Evolutionary conservation across 35 echinoderm and acorn worm species (phyloP).

Genomic region (Eucidaris tribuloides): DNA sequence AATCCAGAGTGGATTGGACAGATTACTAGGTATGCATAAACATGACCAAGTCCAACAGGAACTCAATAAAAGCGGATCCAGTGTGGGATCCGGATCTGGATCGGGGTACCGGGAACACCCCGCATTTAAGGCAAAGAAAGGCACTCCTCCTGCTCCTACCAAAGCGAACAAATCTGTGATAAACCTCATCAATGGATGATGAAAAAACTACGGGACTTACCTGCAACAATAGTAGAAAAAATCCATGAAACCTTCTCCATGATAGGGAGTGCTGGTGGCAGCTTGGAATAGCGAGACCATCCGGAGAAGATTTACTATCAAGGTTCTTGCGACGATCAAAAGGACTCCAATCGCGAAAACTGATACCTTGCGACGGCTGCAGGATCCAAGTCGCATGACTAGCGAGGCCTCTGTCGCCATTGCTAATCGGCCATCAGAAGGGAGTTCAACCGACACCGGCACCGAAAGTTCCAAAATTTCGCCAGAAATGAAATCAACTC

Average conservation of each 20-base stretch:
- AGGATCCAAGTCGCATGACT: conserved; percentile 80
- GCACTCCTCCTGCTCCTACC: conserved; percentile 73
- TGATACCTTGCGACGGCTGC: conserved; percentile 43
- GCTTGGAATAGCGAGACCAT: conserved; percentile 34
- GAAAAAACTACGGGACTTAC: conserved; percentile 68
- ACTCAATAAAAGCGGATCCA: conserved; percentile 72
- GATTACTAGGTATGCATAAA: conserved; percentile 46
- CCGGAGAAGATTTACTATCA: conserved; percentile 55
- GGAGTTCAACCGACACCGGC: conserved; percentile 9
- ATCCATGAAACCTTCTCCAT: conserved; percentile 87
- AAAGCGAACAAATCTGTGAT: conserved; percentile 71
- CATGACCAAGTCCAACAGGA: conserved; percentile 54
- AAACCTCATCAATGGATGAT: conserved; percentile 43
- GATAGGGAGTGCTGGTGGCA: conserved; percentile 65
- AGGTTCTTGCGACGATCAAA: conserved; percentile 93
- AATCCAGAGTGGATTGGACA: conserved; percentile 69
- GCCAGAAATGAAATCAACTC: neutral
- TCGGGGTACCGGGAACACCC: conserved; percentile 69
- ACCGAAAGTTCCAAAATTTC: conserved; percentile 29
- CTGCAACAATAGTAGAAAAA: conserved; percentile 96
- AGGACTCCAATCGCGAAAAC: conserved; percentile 60
- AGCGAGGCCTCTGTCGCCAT: conserved; percentile 41
- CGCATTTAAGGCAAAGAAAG: conserved; percentile 49
- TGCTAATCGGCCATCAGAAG: neutral
- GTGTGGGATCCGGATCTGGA: conserved; percentile 66